Percentiles rank a stretch among this genome's conserved stretches.
Evolutionary conservation across 2,888 invertebrate species (phyloP).

Genomic region (Stenichneumon culpator): DNA sequence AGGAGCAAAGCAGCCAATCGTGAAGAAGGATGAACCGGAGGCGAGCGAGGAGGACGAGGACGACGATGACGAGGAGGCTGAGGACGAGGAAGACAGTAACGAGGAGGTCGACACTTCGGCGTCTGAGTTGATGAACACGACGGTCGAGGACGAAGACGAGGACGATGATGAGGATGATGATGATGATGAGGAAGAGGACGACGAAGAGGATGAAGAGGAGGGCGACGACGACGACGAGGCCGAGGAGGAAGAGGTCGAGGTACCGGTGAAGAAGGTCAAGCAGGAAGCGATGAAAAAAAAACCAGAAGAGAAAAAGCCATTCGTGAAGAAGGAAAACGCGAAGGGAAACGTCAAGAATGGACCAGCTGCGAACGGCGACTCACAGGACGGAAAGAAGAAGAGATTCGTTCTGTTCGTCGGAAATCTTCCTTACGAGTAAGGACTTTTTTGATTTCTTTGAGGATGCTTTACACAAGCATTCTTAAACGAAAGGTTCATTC

Average conservation of each 20-base stretch:
- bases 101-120: no score
- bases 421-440: conserved; percentile 85
- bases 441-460: conserved; percentile 6
- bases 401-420: conserved; percentile 85
- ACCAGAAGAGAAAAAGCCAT: conserved; percentile 41
- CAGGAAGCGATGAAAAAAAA: conserved; percentile 28
- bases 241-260: conserved; percentile 28
- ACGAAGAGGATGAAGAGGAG: conserved; percentile 59
- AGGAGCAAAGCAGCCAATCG: conserved; percentile 13
- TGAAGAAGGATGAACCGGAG: conserved; percentile 46
- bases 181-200: conserved; percentile 56
- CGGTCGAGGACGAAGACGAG: conserved; percentile 56
- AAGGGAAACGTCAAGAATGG: conserved; percentile 43
- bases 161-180: conserved; percentile 47
- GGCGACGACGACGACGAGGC: conserved; percentile 55
- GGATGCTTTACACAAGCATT: no score
- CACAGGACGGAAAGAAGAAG: conserved; percentile 71
- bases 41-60: conserved; percentile 61
- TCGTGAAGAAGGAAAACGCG: conserved; percentile 20
- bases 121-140: no score
- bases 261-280: conserved; percentile 20
- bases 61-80: conserved; percentile 43
- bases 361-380: conserved; percentile 14
- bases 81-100: conserved; percentile 52
- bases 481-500: no score